Evolutionary conservation across 2,797 vertebrate species (phyloP), one percentile per base, ranked within the genome.

Genomic region (Sebastes minor): DNA sequence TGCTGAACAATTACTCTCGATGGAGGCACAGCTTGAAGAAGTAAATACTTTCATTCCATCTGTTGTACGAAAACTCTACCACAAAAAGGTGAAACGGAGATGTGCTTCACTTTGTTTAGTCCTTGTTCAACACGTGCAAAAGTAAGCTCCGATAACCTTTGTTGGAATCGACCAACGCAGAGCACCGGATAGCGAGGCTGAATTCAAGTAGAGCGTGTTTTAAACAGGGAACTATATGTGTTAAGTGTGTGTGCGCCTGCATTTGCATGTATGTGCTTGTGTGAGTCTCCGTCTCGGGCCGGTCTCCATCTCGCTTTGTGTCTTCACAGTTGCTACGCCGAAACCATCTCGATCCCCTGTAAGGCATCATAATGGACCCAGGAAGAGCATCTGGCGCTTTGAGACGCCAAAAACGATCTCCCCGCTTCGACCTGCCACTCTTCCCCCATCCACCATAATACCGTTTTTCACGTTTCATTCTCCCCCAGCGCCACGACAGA

Each of bases 321-420:
- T 93, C 71, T 89, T 81, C 63, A 27, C 88, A 91, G 95, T 96
- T 95, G 92, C 88, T 90, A 92, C 68, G 93, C 68, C 84, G 88
- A 90, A 95, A 95, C 88, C 83, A 95, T 97, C 90, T 92, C 91
- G 86, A 90, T 79, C 81, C 85, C 83, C 92, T 83, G 95, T 94
- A 93, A 96, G 89, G 96, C 96, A 90, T 93, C 91, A 96, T 94
- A 96, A 97, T 94, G 94, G 96, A 93, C 93, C 91, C 92, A 91
- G 94, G 94, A 91, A 94, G 95, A 96, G 96, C 98, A 98, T 98
- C 97, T 99, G 98, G 96, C 60, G 79, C 91, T 88, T 85, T 78
- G 91, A 93, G 93, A 94, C 42, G 87, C 84, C 87, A 73, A 84
- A 90, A 91, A 78, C 83, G 88, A 27, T 89, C 82, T 93, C 82